Evolutionary conservation across 2,888 invertebrate genomes (phyloP).

Genomic region (Sinelater perroti): DNA sequence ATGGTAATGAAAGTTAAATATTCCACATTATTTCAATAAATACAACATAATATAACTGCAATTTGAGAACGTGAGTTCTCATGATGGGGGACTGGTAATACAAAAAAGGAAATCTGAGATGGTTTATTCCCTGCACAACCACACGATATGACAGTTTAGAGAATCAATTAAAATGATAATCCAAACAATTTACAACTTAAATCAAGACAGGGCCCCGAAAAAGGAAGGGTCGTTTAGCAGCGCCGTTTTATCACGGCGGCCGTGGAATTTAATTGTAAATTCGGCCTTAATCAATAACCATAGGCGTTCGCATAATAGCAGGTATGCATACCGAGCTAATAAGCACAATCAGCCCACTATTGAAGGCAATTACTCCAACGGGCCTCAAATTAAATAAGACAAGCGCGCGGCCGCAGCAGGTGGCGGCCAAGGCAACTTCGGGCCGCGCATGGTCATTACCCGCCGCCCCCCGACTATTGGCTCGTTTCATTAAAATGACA

Average conservation of each 20-base stretch:
- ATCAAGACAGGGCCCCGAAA: no score
- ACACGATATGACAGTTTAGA: background rate
- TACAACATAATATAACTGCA: no score
- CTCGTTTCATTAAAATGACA: conserved; percentile 28
- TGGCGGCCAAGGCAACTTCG: conserved; percentile 14
- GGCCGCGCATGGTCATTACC: conserved; percentile 22
- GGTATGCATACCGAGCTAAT: conserved; percentile 11
- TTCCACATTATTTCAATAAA: no score
- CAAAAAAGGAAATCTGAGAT: background rate
- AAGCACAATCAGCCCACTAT: conserved; percentile 21
- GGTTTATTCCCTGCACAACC: background rate
- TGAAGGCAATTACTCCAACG: conserved; percentile 18
- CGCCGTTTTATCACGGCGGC: no score
- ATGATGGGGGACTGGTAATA: background rate
- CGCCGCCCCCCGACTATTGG: conserved; percentile 26
- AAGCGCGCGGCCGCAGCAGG: conserved; percentile 20
- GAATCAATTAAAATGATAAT: background rate
- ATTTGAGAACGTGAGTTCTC: no score
- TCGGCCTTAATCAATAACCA: conserved; percentile 13
- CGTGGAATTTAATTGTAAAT: conserved; percentile 12
- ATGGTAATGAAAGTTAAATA: no score
- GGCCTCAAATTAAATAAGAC: conserved; percentile 23
- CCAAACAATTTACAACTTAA: no score
- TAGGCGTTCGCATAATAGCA: conserved; percentile 3
- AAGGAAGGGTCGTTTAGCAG: no score